Base-by-base conservation (phyloP, 1,140 invertebrate genomes). In the Cephus cinctus region DNA sequence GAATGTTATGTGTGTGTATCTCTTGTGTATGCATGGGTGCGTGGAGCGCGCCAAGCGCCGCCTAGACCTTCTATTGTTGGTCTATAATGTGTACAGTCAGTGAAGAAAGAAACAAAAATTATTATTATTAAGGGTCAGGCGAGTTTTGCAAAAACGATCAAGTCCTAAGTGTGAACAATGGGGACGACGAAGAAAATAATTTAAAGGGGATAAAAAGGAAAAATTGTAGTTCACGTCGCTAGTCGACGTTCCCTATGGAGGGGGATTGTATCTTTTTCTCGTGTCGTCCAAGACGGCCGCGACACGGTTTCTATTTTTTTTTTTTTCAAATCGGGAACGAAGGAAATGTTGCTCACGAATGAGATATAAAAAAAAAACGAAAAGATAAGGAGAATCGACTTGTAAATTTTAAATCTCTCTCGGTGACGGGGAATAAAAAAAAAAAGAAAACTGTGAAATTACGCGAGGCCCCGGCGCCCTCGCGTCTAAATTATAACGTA, bases 31-130 rank as follows among this genome's bases (percentile, higher is more conserved):
- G 63, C 52, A 61, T 63, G 69, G 64, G 61, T 67, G 65, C 58
- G 67, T 63, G 61, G 54, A 59, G 61, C 59, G 64, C 54, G 63
- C 63, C 55, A 66, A 64, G 71, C 63, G 66, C 44, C 60, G 53
- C 44, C 59, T 65, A 73, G 74, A 74, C 71, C 67, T 71, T 67
- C 65, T 73, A 76, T 76, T 74, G 73, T 75, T 76, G 74, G 74
- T 75, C 74, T 74, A 73, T 76, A 75, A 73, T 67, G 69, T 75
- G 73, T 76, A 75, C 73, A 76, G 74, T 76, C 74, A 75, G 71
- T 73, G 67, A 76, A n/a, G n/a, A n/a, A n/a, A n/a, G n/a, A n/a
- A n/a, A n/a, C n/a, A n/a, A n/a, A n/a, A 76, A 73, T 73, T 76
- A 76, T 76, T 75, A 75, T 74, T 73, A 75, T 76, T 76, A 76